Conservation (phyloP, 2,113 vertebrate genomes). For the Copsychus sechellarum region DNA sequence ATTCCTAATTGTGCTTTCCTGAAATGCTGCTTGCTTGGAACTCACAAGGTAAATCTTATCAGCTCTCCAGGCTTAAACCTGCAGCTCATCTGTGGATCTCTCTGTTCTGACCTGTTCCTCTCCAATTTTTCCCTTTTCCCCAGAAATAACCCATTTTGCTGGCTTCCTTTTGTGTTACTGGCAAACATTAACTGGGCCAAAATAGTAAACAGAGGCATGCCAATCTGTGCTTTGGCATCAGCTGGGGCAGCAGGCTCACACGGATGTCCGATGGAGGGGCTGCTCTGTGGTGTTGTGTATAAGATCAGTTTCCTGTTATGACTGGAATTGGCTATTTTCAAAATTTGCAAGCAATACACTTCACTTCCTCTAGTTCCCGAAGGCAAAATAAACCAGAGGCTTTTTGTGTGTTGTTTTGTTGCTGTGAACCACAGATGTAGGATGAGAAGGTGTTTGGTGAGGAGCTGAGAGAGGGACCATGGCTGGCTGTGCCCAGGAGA, state of each 20-base stretch:
- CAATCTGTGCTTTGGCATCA: not conserved
- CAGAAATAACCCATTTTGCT: not conserved
- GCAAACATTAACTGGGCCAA: not conserved
- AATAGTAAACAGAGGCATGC: not conserved
- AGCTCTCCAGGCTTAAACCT: not conserved
- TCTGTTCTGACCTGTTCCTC: not conserved
- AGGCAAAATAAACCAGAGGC: not conserved
- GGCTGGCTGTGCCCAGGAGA: not conserved
- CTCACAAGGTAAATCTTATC: not conserved
- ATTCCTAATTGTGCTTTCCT: not conserved
- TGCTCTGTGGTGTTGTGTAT: not conserved
- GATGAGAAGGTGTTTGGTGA: not conserved
- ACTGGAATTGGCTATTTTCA: conserved; percentile 8
- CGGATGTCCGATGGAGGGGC: not conserved
- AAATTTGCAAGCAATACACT: conserved; percentile 26
- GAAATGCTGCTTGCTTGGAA: not conserved
- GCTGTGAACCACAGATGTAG: not conserved
- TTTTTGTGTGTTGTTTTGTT: not conserved
- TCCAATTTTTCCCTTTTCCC: not conserved
- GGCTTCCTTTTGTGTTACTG: not conserved
- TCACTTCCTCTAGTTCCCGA: conserved; percentile 16
- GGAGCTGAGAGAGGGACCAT: not conserved
- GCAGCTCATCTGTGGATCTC: not conserved
- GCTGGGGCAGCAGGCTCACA: not conserved
- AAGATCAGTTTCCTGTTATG: conserved; percentile 57